These are phyloP conservation scores for Illadopsis cleaveri DNA, from an alignment of 2,113 vertebrate species.

Conservation along the genomic window DNA sequence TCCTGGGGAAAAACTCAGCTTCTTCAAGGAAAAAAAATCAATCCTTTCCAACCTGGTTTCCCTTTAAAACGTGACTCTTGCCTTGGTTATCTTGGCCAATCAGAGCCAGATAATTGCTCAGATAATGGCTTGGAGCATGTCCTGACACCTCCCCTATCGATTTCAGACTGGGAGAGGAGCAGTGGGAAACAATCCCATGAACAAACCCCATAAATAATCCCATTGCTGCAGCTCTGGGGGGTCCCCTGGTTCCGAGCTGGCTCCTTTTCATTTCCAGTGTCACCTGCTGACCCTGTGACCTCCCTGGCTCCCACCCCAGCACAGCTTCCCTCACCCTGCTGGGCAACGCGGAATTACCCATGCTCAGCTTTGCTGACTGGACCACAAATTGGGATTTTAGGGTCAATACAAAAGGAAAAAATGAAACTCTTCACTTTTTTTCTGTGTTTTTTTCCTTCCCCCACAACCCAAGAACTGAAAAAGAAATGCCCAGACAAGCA, in stretches of 20 bases:
- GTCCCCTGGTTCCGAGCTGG: background rate
- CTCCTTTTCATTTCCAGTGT: background rate
- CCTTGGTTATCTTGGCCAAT: background rate
- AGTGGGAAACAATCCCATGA: background rate
- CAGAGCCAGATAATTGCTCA: background rate
- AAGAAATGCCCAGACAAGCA: background rate
- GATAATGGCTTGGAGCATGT: background rate
- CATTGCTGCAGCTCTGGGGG: background rate
- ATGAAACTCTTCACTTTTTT: background rate
- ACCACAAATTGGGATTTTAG: background rate
- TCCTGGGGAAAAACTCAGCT: background rate
- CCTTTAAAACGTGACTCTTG: background rate
- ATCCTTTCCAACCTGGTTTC: background rate
- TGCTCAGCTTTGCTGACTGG: background rate
- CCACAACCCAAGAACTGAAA: background rate
- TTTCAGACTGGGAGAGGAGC: background rate
- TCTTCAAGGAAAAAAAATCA: background rate
- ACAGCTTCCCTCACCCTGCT: too few relatives aligned
- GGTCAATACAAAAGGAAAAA: background rate
- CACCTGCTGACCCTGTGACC: background rate
- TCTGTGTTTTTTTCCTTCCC: background rate
- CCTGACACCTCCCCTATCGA: background rate
- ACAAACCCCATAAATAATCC: background rate
- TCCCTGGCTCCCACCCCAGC: background rate
- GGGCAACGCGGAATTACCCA: background rate